Evolutionary conservation across 2,888 invertebrate genomes (phyloP).

Genomic region (Plemyria rubiginata): DNA sequence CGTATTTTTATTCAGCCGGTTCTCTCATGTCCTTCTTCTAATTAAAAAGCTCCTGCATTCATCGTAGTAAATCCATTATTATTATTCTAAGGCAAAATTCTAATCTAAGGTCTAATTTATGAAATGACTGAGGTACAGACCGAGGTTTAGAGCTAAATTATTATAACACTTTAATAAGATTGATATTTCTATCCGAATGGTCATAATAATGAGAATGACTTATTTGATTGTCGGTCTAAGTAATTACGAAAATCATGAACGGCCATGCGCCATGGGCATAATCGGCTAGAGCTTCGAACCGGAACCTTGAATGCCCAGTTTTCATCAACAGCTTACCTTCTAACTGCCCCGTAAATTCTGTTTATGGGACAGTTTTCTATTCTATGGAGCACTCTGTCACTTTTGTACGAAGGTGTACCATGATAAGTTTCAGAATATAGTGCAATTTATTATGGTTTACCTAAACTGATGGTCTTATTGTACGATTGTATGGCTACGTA

Average conservation of each 20-base stretch:
- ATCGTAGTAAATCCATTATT: background rate
- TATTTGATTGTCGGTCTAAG: conserved; percentile 11
- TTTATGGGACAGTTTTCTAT: conserved; percentile 28
- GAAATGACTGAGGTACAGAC: conserved; percentile 40
- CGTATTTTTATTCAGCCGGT: too few species aligned
- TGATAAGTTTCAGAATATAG: background rate
- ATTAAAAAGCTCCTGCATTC: too few species aligned
- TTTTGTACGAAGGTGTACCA: conserved; percentile 10
- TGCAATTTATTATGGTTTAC: too few species aligned
- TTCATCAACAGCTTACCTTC: conserved; percentile 25
- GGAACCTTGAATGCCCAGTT: conserved; percentile 13
- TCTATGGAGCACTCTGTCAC: conserved; percentile 23
- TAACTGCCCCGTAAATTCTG: conserved; percentile 25
- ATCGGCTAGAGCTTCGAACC: conserved; percentile 6
- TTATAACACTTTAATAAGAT: conserved; percentile 20
- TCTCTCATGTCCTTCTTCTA: too few species aligned
- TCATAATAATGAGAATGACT: conserved; percentile 15
- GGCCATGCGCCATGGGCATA: conserved; percentile 4
- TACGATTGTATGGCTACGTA: background rate
- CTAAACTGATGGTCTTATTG: background rate
- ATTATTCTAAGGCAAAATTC: conserved; percentile 33
- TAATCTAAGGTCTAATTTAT: conserved; percentile 53
- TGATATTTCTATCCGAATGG: conserved; percentile 20
- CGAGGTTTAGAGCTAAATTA: conserved; percentile 31
- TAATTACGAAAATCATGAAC: conserved; percentile 26